Evolutionary conservation across 2,797 vertebrate species (phyloP).

Genomic region (Crotalus adamanteus): DNA sequence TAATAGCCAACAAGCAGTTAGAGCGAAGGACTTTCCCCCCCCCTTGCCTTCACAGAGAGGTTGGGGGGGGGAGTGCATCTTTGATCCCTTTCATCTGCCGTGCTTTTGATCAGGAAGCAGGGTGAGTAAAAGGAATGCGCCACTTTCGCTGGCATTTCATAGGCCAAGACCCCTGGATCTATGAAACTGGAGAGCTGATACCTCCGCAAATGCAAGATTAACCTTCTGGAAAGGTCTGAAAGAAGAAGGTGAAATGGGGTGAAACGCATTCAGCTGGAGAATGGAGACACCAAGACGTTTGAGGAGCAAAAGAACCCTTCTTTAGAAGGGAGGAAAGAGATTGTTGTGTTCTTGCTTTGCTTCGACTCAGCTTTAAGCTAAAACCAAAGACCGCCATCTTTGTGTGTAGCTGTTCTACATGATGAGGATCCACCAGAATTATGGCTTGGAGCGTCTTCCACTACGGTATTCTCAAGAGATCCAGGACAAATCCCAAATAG

Average conservation of each 20-base stretch:
- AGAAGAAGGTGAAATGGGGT: not conserved
- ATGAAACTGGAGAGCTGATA: not conserved
- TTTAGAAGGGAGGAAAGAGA: not conserved
- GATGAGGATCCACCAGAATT: not conserved
- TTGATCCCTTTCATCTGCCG: slow-evolving; percentile 14
- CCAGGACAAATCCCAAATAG: not conserved
- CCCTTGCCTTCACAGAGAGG: not conserved
- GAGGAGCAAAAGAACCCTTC: no score
- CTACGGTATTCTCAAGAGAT: not conserved
- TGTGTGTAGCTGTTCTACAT: not conserved
- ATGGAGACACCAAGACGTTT: not conserved
- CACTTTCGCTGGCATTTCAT: not conserved
- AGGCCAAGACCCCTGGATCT: not conserved
- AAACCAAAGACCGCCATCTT: not conserved
- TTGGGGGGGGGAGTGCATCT: not conserved
- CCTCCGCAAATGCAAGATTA: not conserved
- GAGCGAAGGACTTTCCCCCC: no score
- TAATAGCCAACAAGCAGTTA: not conserved
- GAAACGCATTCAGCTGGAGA: not conserved
- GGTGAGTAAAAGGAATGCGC: not conserved
- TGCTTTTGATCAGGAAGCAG: slow-evolving; percentile 13
- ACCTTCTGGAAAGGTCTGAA: not conserved
- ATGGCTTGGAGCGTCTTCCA: not conserved
- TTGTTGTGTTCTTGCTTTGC: not conserved
- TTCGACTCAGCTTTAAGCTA: not conserved